phyloP scores from a whole-genome alignment of 2,113 vertebrate genomes.

The Atherinomorus stipes region DNA sequence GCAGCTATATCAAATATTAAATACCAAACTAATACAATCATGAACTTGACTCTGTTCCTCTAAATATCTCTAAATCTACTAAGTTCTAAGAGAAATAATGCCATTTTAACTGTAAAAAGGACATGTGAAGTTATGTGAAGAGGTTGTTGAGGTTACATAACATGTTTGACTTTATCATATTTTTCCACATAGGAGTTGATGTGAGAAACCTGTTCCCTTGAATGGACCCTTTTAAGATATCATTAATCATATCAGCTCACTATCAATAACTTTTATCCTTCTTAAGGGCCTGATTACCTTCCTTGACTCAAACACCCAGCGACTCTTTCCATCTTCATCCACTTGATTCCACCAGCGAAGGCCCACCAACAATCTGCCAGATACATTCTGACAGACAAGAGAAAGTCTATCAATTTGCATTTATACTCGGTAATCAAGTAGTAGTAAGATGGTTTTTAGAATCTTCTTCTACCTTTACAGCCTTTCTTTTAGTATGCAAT shows the following conservation, averaged over 20 bases:
- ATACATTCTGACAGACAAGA: slow-evolving; percentile 86
- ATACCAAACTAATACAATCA: not conserved
- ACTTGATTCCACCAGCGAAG: slow-evolving; percentile 98
- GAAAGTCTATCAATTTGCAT: not conserved
- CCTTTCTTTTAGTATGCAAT: not conserved
- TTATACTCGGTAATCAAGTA: no score
- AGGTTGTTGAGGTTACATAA: no score
- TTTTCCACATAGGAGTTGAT: not conserved
- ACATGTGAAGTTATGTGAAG: not conserved
- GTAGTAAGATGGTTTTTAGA: no score
- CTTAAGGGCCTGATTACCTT: slow-evolving; percentile 80
- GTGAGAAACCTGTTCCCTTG: not conserved
- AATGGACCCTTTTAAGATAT: not conserved
- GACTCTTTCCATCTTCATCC: slow-evolving; percentile 92
- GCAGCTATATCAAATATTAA: slow-evolving; percentile 22
- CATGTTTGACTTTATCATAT: not conserved
- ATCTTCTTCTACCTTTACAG: no score
- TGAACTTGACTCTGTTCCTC: not conserved
- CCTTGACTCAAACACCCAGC: slow-evolving; percentile 94
- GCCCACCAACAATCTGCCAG: slow-evolving; percentile 93
- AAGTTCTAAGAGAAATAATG: no score
- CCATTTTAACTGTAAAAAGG: not conserved
- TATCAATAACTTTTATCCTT: not conserved
- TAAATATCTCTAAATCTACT: no score
- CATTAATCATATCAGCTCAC: not conserved